phyloP scores from a whole-genome alignment of 2,113 vertebrate species.

The Himantopus leucocephalus region DNA sequence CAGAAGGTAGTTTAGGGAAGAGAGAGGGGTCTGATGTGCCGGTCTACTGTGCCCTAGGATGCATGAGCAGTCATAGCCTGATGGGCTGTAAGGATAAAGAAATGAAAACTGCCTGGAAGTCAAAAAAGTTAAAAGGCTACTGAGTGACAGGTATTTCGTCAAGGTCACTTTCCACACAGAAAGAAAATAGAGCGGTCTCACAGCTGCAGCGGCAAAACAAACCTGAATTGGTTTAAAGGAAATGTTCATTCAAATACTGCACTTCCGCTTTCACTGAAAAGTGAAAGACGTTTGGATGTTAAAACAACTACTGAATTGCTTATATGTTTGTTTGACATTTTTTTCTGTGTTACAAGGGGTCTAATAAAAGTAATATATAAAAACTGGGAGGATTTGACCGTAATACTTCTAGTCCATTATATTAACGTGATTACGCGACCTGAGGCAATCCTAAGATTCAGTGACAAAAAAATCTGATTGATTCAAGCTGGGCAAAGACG shows the following conservation, averaged over 20 bases:
- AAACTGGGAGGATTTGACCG: neutral
- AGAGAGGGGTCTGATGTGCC: neutral
- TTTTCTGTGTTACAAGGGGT: slow-evolving; percentile 2
- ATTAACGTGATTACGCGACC: neutral
- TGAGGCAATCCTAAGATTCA: neutral
- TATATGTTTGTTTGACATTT: neutral
- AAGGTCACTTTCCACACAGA: neutral
- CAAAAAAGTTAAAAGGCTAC: neutral
- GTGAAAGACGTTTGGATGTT: neutral
- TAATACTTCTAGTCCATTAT: neutral
- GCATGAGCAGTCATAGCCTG: neutral
- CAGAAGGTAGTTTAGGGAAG: neutral
- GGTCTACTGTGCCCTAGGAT: neutral
- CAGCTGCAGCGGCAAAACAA: neutral
- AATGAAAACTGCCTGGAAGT: neutral
- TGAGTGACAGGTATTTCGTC: neutral
- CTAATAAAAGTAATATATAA: slow-evolving; percentile 36
- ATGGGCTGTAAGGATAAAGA: neutral
- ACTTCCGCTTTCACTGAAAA: neutral
- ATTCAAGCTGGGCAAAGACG: neutral
- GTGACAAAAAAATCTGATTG: neutral
- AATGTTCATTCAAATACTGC: neutral
- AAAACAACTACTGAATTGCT: neutral
- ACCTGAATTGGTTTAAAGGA: neutral
- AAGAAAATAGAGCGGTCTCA: neutral